phyloP scores from a whole-genome alignment of 2,888 invertebrate species.

The Callimorpha dominula region DNA sequence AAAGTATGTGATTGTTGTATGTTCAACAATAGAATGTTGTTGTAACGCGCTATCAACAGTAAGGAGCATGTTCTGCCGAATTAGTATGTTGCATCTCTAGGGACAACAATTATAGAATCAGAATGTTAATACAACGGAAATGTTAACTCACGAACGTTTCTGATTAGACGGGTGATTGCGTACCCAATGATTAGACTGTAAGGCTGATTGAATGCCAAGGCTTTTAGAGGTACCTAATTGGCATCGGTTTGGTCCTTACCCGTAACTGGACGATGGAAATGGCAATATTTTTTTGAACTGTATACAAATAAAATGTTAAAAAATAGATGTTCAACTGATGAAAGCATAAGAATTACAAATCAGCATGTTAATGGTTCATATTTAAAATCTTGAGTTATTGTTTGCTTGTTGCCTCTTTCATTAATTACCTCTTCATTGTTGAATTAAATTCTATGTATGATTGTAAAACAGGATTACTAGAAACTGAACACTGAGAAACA shows the following conservation, averaged over 20 bases:
- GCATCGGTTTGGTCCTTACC: conserved; percentile 34
- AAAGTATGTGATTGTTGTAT: not conserved
- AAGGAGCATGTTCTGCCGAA: conserved; percentile 1
- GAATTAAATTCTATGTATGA: no score
- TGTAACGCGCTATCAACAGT: conserved; percentile 16
- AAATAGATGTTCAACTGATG: not conserved
- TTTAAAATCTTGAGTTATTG: not conserved
- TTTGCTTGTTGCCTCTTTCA: no score
- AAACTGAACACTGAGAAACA: no score
- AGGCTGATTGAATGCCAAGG: conserved; percentile 50
- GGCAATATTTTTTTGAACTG: not conserved
- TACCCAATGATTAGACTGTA: conserved; percentile 48
- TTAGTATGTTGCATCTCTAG: conserved; percentile 28
- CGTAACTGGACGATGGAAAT: conserved; percentile 23
- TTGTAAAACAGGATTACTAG: no score
- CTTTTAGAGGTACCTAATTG: conserved; percentile 45
- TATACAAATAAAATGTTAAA: not conserved
- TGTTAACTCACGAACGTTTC: conserved; percentile 51
- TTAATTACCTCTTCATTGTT: no score
- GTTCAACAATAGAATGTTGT: conserved; percentile 14
- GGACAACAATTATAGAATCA: conserved; percentile 56
- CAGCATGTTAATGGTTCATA: not conserved
- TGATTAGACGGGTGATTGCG: conserved; percentile 51
- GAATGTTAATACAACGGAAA: conserved; percentile 58
- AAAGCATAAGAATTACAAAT: not conserved